Percentiles rank a stretch among this genome's conserved stretches.
Evolutionary conservation across 1,140 invertebrate genomes (phyloP).

Genomic region (Sarcophaga peregrina): DNA sequence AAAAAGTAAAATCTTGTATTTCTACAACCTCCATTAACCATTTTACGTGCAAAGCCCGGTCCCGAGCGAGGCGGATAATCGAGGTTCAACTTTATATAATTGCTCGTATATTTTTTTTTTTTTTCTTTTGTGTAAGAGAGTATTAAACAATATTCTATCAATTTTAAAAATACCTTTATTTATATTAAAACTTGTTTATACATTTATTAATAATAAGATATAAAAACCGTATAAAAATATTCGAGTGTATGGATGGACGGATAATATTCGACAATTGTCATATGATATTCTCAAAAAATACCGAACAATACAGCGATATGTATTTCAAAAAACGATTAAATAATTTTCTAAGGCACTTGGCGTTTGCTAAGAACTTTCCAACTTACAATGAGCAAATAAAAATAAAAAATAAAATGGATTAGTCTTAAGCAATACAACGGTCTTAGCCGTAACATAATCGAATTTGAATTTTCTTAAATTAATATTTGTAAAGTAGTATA

Average conservation of each 20-base stretch:
- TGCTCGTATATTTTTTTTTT: too few relatives aligned
- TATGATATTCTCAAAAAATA: not conserved
- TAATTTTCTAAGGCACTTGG: slow-evolving; percentile 50
- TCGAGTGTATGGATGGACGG: slow-evolving; percentile 36
- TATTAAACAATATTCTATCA: not conserved
- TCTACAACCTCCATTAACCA: too few relatives aligned
- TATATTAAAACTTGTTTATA: slow-evolving; percentile 9
- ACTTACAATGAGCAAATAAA: not conserved
- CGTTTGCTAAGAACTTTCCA: not conserved
- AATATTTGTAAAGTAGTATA: slow-evolving; percentile 9
- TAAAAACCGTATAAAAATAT: slow-evolving; percentile 29
- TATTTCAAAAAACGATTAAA: slow-evolving; percentile 45
- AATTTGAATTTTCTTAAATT: slow-evolving; percentile 26
- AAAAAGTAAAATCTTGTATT: too few relatives aligned
- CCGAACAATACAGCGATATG: slow-evolving; percentile 26
- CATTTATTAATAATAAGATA: slow-evolving; percentile 14
- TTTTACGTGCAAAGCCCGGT: too few relatives aligned
- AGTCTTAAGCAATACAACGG: slow-evolving; percentile 20
- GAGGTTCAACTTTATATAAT: too few relatives aligned
- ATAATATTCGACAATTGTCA: slow-evolving; percentile 1
- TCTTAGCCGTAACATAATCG: not conserved
- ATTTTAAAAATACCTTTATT: slow-evolving; percentile 20
- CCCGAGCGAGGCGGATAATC: too few relatives aligned
- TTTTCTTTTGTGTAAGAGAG: not conserved
- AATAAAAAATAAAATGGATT: not conserved